These are phyloP conservation scores for Drosophila emarginata DNA, from an alignment of 2,888 invertebrate species.

Conservation along the genomic window DNA sequence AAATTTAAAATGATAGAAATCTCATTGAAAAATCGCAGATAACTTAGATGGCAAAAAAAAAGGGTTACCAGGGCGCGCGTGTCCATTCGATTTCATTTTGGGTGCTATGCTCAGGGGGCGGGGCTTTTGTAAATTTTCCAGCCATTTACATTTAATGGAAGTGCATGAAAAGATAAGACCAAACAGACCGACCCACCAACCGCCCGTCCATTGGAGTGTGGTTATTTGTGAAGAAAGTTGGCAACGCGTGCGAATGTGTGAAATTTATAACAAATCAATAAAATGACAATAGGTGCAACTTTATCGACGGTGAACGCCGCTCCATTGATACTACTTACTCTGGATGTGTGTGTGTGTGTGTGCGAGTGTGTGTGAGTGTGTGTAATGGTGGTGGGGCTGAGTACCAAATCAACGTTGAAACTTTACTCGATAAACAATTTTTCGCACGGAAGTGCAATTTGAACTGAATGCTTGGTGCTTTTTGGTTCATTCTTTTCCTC, in stretches of 20 bases:
- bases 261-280: conserved; percentile 75
- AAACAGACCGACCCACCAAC: background rate
- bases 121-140: conserved; percentile 60
- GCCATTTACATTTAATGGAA: conserved; percentile 72
- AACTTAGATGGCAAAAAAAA: conserved; percentile 41
- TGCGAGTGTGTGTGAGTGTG: background rate
- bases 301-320: conserved; percentile 53
- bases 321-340: conserved; percentile 44
- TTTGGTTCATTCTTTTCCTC: conserved; percentile 13
- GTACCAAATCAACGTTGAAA: conserved; percentile 45
- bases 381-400: background rate
- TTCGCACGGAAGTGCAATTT: conserved; percentile 78
- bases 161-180: conserved; percentile 61
- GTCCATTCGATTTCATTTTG: conserved; percentile 35
- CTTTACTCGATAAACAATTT: conserved; percentile 73
- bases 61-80: conserved; percentile 57
- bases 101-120: conserved; percentile 29
- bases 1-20: conserved; percentile 74
- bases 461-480: conserved; percentile 59
- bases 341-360: background rate
- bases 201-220: conserved; percentile 14
- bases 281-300: conserved; percentile 76
- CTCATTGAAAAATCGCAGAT: conserved; percentile 67
- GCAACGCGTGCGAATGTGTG: conserved; percentile 43
- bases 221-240: conserved; percentile 23